phyloP scores from a whole-genome alignment of 2,113 vertebrate genomes.

The Saimiri boliviensis region DNA sequence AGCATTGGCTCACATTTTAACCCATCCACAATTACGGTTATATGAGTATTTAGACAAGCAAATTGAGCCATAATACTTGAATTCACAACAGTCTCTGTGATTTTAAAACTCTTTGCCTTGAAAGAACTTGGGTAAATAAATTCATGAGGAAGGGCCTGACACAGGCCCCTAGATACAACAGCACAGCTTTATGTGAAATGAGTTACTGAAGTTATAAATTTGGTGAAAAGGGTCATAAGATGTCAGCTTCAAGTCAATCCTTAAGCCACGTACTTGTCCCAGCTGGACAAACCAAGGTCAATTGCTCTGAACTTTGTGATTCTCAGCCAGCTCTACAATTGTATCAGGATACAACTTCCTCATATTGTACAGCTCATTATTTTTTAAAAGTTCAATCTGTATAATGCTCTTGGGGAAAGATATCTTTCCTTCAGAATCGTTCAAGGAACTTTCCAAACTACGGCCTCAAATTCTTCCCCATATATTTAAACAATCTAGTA shows the following conservation, averaged over 20 bases:
- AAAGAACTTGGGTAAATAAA: slow-evolving; percentile 43
- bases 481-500: not conserved
- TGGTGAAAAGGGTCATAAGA: slow-evolving; percentile 32
- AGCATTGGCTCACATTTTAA: not conserved
- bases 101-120: slow-evolving; percentile 14
- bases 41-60: not conserved
- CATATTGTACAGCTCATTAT: not conserved
- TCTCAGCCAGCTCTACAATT: not conserved
- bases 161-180: not conserved
- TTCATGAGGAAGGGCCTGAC: not conserved
- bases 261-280: not conserved
- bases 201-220: not conserved
- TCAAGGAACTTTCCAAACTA: not conserved
- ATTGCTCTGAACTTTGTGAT: not conserved
- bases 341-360: not conserved
- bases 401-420: not conserved
- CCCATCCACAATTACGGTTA: not conserved
- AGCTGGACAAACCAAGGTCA: slow-evolving; percentile 17
- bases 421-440: not conserved
- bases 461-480: not conserved
- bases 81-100: not conserved
- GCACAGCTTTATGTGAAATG: not conserved
- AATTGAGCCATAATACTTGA: not conserved
- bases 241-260: slow-evolving; percentile 39
- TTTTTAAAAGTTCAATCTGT: not conserved